These are phyloP conservation scores for Ptiloglossa arizonensis DNA, from an alignment of 1,140 invertebrate genomes.

Conservation along the genomic window DNA sequence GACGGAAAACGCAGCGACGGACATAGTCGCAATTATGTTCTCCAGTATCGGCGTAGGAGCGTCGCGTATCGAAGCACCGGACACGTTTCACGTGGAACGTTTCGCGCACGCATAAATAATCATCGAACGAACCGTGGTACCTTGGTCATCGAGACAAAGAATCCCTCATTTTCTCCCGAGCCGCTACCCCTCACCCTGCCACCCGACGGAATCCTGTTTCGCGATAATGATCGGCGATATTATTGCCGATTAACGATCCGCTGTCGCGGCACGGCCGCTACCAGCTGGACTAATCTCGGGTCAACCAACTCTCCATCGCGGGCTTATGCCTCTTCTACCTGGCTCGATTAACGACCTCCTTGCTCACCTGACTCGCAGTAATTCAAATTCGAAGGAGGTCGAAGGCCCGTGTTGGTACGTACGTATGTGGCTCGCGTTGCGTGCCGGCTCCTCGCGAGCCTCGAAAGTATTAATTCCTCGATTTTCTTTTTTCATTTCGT, in stretches of 20 bases:
- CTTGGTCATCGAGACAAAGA: constrained; percentile 13
- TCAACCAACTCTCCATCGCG: constrained; percentile 8
- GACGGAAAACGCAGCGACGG: too few relatives aligned
- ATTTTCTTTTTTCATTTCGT: constrained; percentile 10
- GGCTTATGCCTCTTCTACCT: constrained; percentile 44
- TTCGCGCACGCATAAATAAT: constrained; percentile 13
- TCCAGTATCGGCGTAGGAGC: not conserved
- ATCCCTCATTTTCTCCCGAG: not conserved
- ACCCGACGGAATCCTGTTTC: not conserved
- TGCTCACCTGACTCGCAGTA: constrained; percentile 55
- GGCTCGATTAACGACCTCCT: constrained; percentile 52
- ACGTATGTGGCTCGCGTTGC: constrained; percentile 43
- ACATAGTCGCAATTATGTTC: not conserved
- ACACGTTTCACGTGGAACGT: not conserved
- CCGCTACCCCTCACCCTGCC: not conserved
- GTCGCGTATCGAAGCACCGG: not conserved
- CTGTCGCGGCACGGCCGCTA: constrained; percentile 12
- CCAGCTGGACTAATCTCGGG: constrained; percentile 48
- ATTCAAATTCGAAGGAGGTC: constrained; percentile 61
- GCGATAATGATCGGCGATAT: constrained; percentile 22
- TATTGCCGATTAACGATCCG: constrained; percentile 44
- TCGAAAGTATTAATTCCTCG: constrained; percentile 47
- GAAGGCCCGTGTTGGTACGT: constrained; percentile 10
- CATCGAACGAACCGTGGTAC: not conserved
- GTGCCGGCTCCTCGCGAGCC: constrained; percentile 35